These are phyloP conservation scores for Stenichneumon culpator DNA, from an alignment of 2,888 invertebrate genomes.

Conservation along the genomic window DNA sequence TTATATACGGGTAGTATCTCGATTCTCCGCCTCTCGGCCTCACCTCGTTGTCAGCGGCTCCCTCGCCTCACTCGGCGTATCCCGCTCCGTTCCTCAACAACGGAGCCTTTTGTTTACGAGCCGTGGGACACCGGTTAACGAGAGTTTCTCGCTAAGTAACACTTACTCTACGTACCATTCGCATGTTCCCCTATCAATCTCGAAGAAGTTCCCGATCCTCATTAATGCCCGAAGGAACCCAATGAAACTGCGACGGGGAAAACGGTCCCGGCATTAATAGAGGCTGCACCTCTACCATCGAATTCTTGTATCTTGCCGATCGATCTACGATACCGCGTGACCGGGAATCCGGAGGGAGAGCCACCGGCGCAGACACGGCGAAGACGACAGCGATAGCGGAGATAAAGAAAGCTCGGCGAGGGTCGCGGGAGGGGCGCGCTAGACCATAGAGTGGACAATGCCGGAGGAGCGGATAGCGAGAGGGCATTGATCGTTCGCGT, in stretches of 20 bases:
- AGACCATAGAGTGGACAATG: slow-evolving; percentile 56
- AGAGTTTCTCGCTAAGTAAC: background rate
- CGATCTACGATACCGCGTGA: slow-evolving; percentile 1
- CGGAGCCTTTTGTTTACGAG: slow-evolving; percentile 55
- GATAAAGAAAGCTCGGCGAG: slow-evolving; percentile 47
- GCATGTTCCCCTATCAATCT: background rate
- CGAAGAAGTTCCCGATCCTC: background rate
- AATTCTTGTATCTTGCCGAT: background rate
- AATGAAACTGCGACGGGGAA: background rate
- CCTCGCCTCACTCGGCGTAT: background rate
- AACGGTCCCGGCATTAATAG: background rate
- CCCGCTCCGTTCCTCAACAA: slow-evolving; percentile 7
- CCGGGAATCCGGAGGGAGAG: background rate
- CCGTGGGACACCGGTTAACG: background rate
- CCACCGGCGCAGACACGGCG: slow-evolving; percentile 24
- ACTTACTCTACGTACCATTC: background rate
- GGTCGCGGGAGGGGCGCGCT: slow-evolving; percentile 34
- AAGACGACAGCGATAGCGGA: slow-evolving; percentile 55
- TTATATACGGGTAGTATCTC: background rate
- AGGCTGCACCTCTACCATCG: background rate
- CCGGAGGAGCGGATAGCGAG: slow-evolving; percentile 72
- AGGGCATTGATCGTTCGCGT: slow-evolving; percentile 79
- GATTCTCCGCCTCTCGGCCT: slow-evolving; percentile 7
- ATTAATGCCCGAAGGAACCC: background rate
- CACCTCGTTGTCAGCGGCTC: background rate